Evolutionary conservation across 2,797 vertebrate species (phyloP), one percentile per base, ranked within the genome.

Genomic region (Bovichtus variegatus): DNA sequence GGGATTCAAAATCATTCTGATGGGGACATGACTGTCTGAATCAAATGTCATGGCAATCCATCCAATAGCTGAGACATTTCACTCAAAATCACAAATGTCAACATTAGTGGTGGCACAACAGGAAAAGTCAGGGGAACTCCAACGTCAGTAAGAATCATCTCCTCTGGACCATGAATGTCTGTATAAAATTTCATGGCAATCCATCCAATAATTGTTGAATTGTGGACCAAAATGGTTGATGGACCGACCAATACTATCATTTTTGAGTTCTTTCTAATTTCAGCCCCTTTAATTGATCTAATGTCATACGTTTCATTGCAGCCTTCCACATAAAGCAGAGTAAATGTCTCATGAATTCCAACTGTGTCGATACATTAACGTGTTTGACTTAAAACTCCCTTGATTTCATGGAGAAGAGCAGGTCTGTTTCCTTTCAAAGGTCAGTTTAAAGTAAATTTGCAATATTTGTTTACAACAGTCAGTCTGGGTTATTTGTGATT

Each of bases 401-500:
- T 50, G 46, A 78, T 66, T 69, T 62, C 47, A 70, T 34, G 15
- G 49, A 64, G 55, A 57, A 58, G n/a, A 49, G 44, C 27, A 54
- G 31, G 27, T 71, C 50, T 11, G 34, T 68, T 77, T 72, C 18
- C 53, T 60, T 64, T 67, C 27, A 66, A n/a, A 78, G 77, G 74
- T 80, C 61, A 55, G 40, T 57, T 74, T 61, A 54, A 67, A 73
- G 57, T 43, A 59, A n/a, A 66, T 63, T 62, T 75, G 63, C 23
- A 40, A 34, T 53, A 58, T 78, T 54, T 68, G 58, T 54, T 71
- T 71, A 29, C 61, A 65, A 36, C 70, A 74, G 76, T 74, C 63
- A 58, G 29, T 27, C 29, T 11, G 38, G 29, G 34, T 80, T 76
- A 59, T 78, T 66, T 67, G 68, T 55, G n/a, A 44, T 50, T 63